A percentile compares a stretch with the other conserved stretches of the same genome.
Evolutionary conservation across 2,113 vertebrate species (phyloP).

Genomic region (Ploceus nigricollis): DNA sequence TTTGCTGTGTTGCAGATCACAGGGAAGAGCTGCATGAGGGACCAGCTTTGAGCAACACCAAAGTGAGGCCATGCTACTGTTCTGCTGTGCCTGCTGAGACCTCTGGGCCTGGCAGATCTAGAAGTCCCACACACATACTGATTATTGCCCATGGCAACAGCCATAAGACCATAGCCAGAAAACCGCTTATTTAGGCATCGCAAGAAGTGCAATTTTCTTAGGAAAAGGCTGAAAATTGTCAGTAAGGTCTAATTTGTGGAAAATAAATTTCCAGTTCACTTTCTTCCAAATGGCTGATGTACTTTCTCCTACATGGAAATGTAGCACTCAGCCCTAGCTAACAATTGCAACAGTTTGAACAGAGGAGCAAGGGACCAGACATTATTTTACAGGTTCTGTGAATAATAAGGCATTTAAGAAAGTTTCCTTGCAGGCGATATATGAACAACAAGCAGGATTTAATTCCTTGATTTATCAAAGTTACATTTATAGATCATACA

Average conservation of each 20-base stretch:
- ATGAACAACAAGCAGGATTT: not conserved
- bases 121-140: not conserved
- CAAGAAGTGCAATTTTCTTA: not conserved
- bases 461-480: not conserved
- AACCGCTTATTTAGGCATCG: not conserved
- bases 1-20: not conserved
- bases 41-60: not conserved
- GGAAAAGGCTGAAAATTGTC: not conserved
- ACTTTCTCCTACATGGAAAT: not conserved
- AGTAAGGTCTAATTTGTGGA: not conserved
- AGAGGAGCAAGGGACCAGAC: not conserved
- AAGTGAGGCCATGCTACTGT: fast-evolving
- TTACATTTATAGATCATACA: not conserved
- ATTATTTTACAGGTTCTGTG: not conserved
- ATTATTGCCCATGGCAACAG: not conserved
- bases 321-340: not conserved
- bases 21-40: fast-evolving
- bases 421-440: not conserved
- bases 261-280: not conserved
- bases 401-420: not conserved
- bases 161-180: not conserved
- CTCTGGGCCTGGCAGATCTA: not conserved
- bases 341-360: not conserved
- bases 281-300: not conserved
- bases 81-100: not conserved